Evolutionary conservation across 2,113 vertebrate species (phyloP), one percentile per base, ranked within the genome.

Genomic region (Microtus oregoni): DNA sequence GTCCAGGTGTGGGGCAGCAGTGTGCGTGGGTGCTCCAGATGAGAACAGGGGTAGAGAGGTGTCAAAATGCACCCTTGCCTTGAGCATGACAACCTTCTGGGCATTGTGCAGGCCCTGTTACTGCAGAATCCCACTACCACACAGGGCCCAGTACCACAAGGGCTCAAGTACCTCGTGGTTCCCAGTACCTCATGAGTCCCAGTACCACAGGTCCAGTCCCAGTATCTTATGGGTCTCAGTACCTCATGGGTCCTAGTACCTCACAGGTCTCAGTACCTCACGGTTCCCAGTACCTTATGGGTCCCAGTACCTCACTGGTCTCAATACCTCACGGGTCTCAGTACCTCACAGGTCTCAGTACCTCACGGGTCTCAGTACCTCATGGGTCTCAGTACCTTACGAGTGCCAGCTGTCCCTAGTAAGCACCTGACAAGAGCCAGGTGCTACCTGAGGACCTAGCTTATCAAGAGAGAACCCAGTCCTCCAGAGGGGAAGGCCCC

Each of bases 381-480:
- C 35, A 1, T 0, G 7, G 24, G 17, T 19, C 20, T 26, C 5
- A 5, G 41, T 47, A 15, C 26, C 26, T 7, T 14, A 30, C 7
- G 5, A 13, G 26, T 78, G 44, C 76, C 76, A 50, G 44, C 68
- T 52, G 35, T 72, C 47, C 26, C 20, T n/a, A 30, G 1, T 50
- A 70, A 89, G 75, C n/a, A 52, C 7, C 81, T 75, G 1, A 38
- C 24, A 85, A n/a, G 38, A 65, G 61, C 61, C 4, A 30, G 50
- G 22, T 75, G 30, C 44, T 5, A 26, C 88, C 73, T 11, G 24
- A 28, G 24, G 38, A 19, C n/a, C 0, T 19, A 61, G 58, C 28
- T 50, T 65, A 58, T 5, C 44, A 24, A 52, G 68, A 65, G 30
- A 44, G 72, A 52, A 7, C 24, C 77, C 78, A 44, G 13, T 11